These are phyloP conservation scores for Macrosoma leucophasiata DNA, from an alignment of 2,888 invertebrate species.

Conservation along the genomic window DNA sequence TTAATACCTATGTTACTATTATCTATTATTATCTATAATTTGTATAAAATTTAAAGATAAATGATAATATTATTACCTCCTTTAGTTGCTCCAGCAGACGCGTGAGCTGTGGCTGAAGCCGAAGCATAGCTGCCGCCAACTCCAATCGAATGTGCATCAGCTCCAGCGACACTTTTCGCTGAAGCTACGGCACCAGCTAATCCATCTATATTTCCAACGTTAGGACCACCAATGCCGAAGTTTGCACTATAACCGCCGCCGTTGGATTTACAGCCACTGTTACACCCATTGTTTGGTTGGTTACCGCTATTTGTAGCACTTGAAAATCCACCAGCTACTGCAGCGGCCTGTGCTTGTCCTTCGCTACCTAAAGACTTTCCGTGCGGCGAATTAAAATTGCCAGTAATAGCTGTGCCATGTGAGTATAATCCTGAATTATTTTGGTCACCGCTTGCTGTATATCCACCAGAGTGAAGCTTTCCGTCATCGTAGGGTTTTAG, in stretches of 20 bases:
- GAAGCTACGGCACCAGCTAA: conserved; percentile 30
- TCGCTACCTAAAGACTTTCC: conserved; percentile 21
- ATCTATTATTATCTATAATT: background rate
- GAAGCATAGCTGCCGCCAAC: conserved; percentile 45
- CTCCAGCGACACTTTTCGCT: conserved; percentile 44
- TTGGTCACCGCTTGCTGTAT: too few species aligned
- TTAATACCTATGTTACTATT: background rate
- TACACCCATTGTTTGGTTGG: conserved; percentile 26
- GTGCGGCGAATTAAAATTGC: conserved; percentile 19
- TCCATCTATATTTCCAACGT: conserved; percentile 24
- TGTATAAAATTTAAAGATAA: background rate
- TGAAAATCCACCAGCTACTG: conserved; percentile 32
- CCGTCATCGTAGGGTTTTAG: conserved; percentile 51
- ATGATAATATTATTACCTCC: conserved; percentile 39
- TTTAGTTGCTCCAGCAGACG: conserved; percentile 52
- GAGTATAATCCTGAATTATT: too few species aligned
- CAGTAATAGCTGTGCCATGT: conserved; percentile 10
- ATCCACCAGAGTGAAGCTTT: too few species aligned
- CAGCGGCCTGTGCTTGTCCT: conserved; percentile 38
- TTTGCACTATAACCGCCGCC: conserved; percentile 15
- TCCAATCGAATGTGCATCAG: conserved; percentile 29
- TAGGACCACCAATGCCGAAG: conserved; percentile 14
- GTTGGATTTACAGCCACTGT: conserved; percentile 26
- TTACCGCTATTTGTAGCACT: conserved; percentile 26
- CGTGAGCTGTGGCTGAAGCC: conserved; percentile 54